A percentile compares a stretch with the other conserved stretches of the same genome.
Evolutionary conservation across 2,113 vertebrate species (phyloP).

Genomic region (Formicarius rufipectus): DNA sequence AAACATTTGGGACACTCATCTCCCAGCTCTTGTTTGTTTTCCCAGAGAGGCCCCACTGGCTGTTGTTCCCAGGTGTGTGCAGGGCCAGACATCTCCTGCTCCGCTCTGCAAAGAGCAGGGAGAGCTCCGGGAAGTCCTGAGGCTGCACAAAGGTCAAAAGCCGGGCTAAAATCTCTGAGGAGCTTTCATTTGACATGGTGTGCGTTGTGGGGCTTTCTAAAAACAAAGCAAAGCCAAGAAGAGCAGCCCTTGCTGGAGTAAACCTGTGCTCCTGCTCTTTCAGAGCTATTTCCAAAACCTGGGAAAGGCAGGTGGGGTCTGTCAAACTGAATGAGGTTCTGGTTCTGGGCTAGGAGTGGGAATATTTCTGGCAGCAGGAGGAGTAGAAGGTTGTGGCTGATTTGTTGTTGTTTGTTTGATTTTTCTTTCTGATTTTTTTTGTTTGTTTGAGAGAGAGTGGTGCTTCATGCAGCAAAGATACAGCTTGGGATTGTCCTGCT

Average conservation of each 20-base stretch:
- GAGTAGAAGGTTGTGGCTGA: not conserved
- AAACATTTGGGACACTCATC: not conserved
- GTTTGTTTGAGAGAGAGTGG: not conserved
- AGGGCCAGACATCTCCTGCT: not conserved
- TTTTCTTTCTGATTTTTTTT: not conserved
- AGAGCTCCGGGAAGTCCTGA: not conserved
- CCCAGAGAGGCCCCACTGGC: not conserved
- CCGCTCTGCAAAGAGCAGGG: not conserved
- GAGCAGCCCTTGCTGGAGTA: not conserved
- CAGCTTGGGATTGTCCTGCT: not conserved
- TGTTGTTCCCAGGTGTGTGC: not conserved
- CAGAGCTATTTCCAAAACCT: not conserved
- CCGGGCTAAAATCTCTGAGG: not conserved
- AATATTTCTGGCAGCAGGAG: not conserved
- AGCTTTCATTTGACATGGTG: not conserved
- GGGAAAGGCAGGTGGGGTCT: not conserved
- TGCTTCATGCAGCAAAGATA: not conserved
- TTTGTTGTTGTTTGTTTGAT: not conserved
- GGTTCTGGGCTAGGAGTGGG: not conserved
- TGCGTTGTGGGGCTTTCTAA: not conserved
- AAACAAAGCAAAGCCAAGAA: not conserved
- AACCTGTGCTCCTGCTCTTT: not conserved
- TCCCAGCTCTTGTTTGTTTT: not conserved
- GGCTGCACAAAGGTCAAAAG: conserved; percentile 54
- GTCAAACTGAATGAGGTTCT: not conserved